Evolutionary conservation across 2,113 vertebrate species (phyloP), one percentile per base, ranked within the genome.

Genomic region (Saccopteryx bilineata): DNA sequence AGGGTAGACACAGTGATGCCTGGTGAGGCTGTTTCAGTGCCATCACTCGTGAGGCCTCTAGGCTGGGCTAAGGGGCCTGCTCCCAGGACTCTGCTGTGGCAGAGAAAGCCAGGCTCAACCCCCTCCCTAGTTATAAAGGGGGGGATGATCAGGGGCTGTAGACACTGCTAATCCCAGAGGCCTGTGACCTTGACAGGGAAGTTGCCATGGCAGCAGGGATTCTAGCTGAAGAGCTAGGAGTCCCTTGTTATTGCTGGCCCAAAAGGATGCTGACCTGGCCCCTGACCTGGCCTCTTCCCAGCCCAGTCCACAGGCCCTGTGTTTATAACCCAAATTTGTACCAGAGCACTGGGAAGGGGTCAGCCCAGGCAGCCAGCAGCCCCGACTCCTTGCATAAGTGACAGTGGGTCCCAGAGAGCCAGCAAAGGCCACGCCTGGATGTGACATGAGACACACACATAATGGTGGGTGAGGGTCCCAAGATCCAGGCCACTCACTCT

Each of bases 311-410:
- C 5, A 39, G 0, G 58, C 7, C 26, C 23, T 31, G 3, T 5
- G 11, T 65, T 18, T 21, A 2, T 26, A 7, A n/a, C 48, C 68
- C 65, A 5, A 10, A 0, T 56, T 66, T 48, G 17, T 26, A 48
- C n/a, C 26, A 1, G 71, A 14, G 3, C 46, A 82, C 17, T 78
- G 15, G 13, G 19, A 24, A 60, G 21, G 60, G 61, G 28, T 61
- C 23, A 10, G 66, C 21, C 69, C 65, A 46, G 61, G 83, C n/a
- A 52, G 50, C 39, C 18, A 1, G 50, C 65, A 46, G 84, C 28
- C 65, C 39, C 6, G 0, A 28, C 78, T 52, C 56, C 39, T 31
- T 0, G 0, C 19, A 1, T 21, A 50, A 39, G 19, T 2, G 0
- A 39, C 28, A n/a, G 31, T 66, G 7, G 4, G 31, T 72, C 69